Percentiles rank a stretch among this genome's conserved stretches.
These are phyloP conservation scores for Pegoplata infirma DNA, from an alignment of 2,888 invertebrate species.

Conservation along the genomic window DNA sequence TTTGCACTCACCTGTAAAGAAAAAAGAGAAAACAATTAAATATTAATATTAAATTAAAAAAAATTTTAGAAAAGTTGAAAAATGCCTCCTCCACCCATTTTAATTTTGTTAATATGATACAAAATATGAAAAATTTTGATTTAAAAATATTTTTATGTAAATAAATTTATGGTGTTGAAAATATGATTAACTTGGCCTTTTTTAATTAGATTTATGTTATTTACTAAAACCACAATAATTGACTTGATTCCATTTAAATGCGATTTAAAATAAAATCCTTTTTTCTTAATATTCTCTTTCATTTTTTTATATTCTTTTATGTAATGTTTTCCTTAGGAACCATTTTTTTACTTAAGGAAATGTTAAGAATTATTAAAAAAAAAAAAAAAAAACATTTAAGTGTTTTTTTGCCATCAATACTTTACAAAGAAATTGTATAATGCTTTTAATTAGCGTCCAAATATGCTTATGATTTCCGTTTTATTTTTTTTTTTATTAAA, in stretches of 20 bases:
- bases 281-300: not conserved
- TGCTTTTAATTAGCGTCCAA: constrained; percentile 52
- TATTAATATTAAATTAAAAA: not conserved
- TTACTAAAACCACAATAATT: not conserved
- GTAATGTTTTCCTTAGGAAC: too few relatives aligned
- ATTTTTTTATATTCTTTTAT: too few relatives aligned
- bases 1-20: constrained; percentile 52
- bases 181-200: not conserved
- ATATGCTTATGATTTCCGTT: constrained; percentile 52
- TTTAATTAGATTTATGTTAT: not conserved
- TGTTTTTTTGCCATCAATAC: not conserved
- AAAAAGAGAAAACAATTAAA: constrained; percentile 16
- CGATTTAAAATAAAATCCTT: not conserved
- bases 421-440: constrained; percentile 2
- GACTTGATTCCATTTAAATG: constrained; percentile 1
- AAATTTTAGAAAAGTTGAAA: not conserved
- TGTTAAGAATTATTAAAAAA: not conserved
- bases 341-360: too few relatives aligned
- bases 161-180: too few relatives aligned
- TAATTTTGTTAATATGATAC: too few relatives aligned
- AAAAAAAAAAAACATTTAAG: not conserved
- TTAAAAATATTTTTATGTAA: too few relatives aligned
- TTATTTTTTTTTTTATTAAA: constrained; percentile 10
- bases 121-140: too few relatives aligned
- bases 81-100: too few relatives aligned